Conservation (phyloP, 92 coral and sea anemone species). For the Palythoa grandiflora region DNA sequence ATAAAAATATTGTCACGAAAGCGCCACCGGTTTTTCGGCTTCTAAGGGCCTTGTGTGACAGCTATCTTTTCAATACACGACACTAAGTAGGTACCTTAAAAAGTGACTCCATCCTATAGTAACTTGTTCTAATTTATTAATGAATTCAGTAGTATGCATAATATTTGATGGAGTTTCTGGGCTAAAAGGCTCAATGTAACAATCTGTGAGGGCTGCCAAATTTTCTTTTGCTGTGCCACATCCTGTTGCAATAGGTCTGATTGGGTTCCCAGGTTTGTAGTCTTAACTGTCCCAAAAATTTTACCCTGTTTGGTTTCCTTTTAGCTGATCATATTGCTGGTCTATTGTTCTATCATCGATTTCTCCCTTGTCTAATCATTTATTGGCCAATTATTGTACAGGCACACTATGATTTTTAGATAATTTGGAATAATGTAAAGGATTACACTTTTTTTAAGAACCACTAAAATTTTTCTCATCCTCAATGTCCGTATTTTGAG, state of each 20-base stretch:
- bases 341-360: neutral
- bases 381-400: conserved; percentile 9
- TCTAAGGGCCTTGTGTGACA: neutral
- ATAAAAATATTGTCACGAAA: neutral
- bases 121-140: conserved; percentile 2
- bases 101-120: neutral
- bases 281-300: conserved; percentile 32
- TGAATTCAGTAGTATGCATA: neutral
- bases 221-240: conserved; percentile 22
- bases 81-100: neutral
- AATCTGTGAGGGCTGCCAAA: neutral
- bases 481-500: too few relatives aligned
- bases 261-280: conserved; percentile 22
- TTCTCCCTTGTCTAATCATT: conserved; percentile 31
- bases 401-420: neutral
- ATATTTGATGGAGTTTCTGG: conserved; percentile 4
- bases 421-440: conserved; percentile 30
- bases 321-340: neutral
- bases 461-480: too few relatives aligned
- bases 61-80: conserved; percentile 5
- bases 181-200: neutral
- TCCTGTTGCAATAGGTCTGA: conserved; percentile 5
- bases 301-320: conserved; percentile 34
- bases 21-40: conserved; percentile 9
- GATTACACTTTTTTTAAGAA: neutral